These are phyloP conservation scores for Amphiprion ocellaris DNA, from an alignment of 2,113 vertebrate species.

Conservation along the genomic window DNA sequence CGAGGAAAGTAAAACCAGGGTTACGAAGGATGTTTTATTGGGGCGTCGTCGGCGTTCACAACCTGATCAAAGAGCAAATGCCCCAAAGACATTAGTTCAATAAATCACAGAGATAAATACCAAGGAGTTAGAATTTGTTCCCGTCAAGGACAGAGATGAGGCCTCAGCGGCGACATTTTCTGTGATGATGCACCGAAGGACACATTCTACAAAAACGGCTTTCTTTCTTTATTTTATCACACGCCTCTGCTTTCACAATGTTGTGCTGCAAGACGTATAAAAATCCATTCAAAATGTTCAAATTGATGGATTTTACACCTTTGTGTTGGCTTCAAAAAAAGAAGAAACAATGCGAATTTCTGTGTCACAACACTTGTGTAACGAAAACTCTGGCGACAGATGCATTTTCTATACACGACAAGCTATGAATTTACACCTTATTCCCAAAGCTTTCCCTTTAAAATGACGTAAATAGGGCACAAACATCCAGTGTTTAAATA, in stretches of 20 bases:
- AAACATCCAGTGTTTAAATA: conserved; percentile 49
- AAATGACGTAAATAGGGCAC: conserved; percentile 69
- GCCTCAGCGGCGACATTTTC: conserved; percentile 25
- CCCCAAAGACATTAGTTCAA: conserved; percentile 49
- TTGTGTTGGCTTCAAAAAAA: not conserved
- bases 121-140: conserved; percentile 5
- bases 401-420: not conserved
- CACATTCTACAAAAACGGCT: conserved; percentile 4
- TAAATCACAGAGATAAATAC: conserved; percentile 43
- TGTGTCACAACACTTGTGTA: not conserved
- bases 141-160: conserved; percentile 28
- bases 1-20: conserved; percentile 27
- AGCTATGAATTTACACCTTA: conserved; percentile 7
- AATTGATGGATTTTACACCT: not conserved
- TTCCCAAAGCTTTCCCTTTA: conserved; percentile 29
- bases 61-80: conserved; percentile 37
- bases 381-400: conserved; percentile 7
- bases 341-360: not conserved
- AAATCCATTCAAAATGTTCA: not conserved
- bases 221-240: conserved; percentile 8
- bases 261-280: not conserved
- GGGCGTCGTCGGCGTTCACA: not conserved
- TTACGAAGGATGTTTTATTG: conserved; percentile 37
- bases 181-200: conserved; percentile 35
- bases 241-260: not conserved